A percentile compares a stretch with the other conserved stretches of the same genome.
phyloP scores from a whole-genome alignment of 1,140 invertebrate species.

The Gerris buenoi region DNA sequence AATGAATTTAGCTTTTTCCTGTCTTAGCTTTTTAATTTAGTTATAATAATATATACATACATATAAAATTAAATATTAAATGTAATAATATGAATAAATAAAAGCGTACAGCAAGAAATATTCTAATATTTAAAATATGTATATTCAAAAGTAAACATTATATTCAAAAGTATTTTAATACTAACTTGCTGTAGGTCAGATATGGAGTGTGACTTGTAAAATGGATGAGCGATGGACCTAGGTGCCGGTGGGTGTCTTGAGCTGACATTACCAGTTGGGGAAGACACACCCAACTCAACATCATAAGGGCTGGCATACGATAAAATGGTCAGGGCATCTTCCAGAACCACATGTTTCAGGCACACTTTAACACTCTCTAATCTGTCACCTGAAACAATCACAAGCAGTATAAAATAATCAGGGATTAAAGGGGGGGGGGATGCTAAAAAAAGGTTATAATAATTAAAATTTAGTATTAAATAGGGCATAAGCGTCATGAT shows the following conservation, averaged over 20 bases:
- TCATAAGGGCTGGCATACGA: conserved; percentile 86
- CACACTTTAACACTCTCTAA: conserved; percentile 72
- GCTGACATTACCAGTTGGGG: conserved; percentile 33
- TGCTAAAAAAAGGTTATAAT: no score
- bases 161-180: neutral
- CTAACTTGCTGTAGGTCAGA: conserved; percentile 38
- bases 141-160: no score
- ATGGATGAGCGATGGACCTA: conserved; percentile 43
- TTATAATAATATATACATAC: conserved; percentile 5
- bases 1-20: no score
- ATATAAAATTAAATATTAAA: no score
- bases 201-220: conserved; percentile 51
- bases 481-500: no score
- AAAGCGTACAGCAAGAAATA: no score
- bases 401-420: no score
- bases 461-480: no score
- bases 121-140: no score
- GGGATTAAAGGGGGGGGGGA: no score
- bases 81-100: no score
- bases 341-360: conserved; percentile 73
- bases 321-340: conserved; percentile 76
- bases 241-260: conserved; percentile 35
- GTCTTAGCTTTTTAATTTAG: conserved; percentile 13
- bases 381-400: conserved; percentile 71
- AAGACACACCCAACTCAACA: conserved; percentile 52